Percentiles rank a stretch among this genome's conserved stretches.
These are phyloP conservation scores for Nothura maculosa DNA, from an alignment of 2,797 vertebrate species.

Conservation along the genomic window DNA sequence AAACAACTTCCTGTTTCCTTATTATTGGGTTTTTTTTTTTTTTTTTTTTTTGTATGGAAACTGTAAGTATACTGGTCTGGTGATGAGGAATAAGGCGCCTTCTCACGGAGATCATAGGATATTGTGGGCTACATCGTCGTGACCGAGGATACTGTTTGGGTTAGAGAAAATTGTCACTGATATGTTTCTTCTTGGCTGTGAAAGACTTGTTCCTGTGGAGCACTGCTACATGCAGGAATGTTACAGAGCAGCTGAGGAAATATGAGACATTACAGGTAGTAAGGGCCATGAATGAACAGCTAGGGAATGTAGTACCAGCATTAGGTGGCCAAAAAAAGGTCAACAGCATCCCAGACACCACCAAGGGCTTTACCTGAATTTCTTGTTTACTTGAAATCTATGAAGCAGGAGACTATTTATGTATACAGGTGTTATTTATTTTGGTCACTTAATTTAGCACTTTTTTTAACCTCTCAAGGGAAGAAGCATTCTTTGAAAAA, in stretches of 20 bases:
- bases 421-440: neutral
- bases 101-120: neutral
- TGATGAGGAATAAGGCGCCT: neutral
- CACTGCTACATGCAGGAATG: accelerated
- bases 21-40: neutral
- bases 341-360: neutral
- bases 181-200: neutral
- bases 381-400: neutral
- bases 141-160: neutral
- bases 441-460: neutral
- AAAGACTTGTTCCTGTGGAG: neutral
- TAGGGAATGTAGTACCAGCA: neutral
- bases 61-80: neutral
- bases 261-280: neutral
- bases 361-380: neutral
- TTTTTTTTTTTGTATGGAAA: neutral
- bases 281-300: neutral
- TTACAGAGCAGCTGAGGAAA: neutral
- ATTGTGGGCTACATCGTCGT: neutral
- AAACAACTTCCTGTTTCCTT: neutral
- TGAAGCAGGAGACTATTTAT: neutral
- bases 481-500: constrained; percentile 27
- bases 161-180: accelerated
- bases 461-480: constrained; percentile 15
- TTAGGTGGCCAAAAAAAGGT: neutral